These are phyloP conservation scores for Xanthia togata DNA, from an alignment of 2,888 invertebrate genomes.

Conservation along the genomic window DNA sequence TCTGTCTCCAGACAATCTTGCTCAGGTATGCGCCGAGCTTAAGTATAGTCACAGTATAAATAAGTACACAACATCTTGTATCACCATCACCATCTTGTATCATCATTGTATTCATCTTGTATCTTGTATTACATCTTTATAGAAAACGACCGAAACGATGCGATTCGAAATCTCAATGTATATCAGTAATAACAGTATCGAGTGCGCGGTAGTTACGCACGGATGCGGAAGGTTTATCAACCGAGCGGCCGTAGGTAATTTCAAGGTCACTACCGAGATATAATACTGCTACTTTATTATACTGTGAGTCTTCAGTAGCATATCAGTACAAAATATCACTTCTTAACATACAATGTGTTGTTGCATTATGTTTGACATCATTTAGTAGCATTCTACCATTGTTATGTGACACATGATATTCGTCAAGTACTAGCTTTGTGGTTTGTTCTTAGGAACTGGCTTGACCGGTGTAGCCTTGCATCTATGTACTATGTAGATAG, in stretches of 20 bases:
- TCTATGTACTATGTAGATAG: conserved; percentile 7
- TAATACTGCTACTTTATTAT: too few species aligned
- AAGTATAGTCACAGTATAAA: background rate
- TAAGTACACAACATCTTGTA: too few species aligned
- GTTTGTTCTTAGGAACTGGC: conserved; percentile 52
- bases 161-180: too few species aligned
- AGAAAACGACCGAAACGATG: too few species aligned
- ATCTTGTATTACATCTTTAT: too few species aligned
- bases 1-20: background rate
- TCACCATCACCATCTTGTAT: too few species aligned
- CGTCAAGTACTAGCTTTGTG: conserved; percentile 28
- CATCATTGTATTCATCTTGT: too few species aligned
- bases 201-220: too few species aligned
- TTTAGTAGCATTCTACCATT: conserved; percentile 63
- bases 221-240: too few species aligned
- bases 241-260: too few species aligned
- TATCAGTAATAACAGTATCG: too few species aligned
- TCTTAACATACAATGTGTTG: conserved; percentile 71
- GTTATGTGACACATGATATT: conserved; percentile 60
- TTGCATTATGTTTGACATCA: conserved; percentile 63
- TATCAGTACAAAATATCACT: conserved; percentile 57
- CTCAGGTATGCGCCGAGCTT: background rate
- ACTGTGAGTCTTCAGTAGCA: conserved; percentile 18
- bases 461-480: conserved; percentile 36
- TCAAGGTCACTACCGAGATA: too few species aligned